Base-by-base conservation (phyloP, 2,797 vertebrate genomes). In the Alfaro cultratus region DNA sequence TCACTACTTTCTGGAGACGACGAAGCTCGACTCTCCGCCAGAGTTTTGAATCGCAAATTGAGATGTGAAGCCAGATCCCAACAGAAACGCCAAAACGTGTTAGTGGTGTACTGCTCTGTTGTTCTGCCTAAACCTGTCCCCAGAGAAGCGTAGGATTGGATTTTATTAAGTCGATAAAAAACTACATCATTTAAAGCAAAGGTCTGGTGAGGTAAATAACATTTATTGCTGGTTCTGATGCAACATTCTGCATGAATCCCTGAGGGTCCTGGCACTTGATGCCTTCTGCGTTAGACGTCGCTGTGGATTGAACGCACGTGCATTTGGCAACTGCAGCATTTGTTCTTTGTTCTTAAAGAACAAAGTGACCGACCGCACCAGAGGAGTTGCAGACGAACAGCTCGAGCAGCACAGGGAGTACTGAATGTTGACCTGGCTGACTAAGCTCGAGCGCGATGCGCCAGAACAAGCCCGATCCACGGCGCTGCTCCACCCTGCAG, bases 101-200 rank as follows among this genome's bases (percentile, higher is more conserved):
- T 10, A 53, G 6, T 26, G 45, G 68, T 73, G 31, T 9, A 39
- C 34, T 46, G 68, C 60, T 49, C 0, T 21, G 76, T 23, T 39
- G 75, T 46, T 74, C 41, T 77, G 86, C 71, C 85, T 47, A 21
- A 88, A 87, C 91, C 26, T 88, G 90, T 81, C 75, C 68, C 67
- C 43, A 47, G 62, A 67, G n/a, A 77, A 76, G 77, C 88, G 74
- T 75, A 68, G 41, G 21, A 51, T 77, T 43, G 16, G 49, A 67
- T 60, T 73, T 60, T 8, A 31, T 80, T 67, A 12, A 53, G 67
- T 13, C 15, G 8, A 34, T 41, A 2, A 31, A 7, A 34, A 75
- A 34, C 39, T 10, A 47, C 51, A 72, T 29, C 26, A 64, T 31
- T 43, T 43, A 57, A 49, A 73, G n/a, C 29, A 12, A 47, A 71